Evolutionary conservation across 2,888 invertebrate species (phyloP), one percentile per base, ranked within the genome.

Genomic region (Camptogramma bilineatum): DNA sequence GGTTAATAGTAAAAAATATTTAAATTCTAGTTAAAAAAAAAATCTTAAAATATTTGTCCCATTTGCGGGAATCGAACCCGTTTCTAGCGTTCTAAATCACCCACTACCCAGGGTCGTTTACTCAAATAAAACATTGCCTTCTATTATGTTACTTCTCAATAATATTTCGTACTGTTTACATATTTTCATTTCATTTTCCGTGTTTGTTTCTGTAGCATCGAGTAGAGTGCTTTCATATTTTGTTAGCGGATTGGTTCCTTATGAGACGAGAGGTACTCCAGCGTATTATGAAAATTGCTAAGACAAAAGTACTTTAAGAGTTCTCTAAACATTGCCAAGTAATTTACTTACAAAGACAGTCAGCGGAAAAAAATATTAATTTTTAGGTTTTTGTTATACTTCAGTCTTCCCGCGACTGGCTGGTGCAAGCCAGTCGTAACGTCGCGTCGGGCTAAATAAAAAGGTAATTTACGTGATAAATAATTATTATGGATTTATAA

Each of bases 131-230:
- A 39, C 34, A 39, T 39, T 13, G 13, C 34, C 1, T 39, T 39
- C 1, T 10, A 3, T 9, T 18, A 48, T 0, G 16, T 48, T 18
- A 66, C 64, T 73, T 75, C 54, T 60, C 67, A 71, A 77, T 72
- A 77, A 75, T 73, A 77, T 69, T 69, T 69, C 72, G 64, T 72
- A 55, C 18, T 57, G 57, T 51, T 51, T 88, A 83, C 66, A 55
- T 70, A 66, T 91, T 90, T 86, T 86, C 78, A 62, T 90, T 90
- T 81, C 88, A 91, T 90, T 83, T 84, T 78, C 82, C 66, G 62
- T 86, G 84, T 88, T 87, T 87, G 83, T 83, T 75, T 85, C 79
- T 75, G 69, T 72, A 64, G 72, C 61, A 72, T 64, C 61, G 66
- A 65, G 53, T 65, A 57, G 68, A 83, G 82, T 80, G 80, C 68